Conservation (phyloP, 1,140 invertebrate genomes). For the Gerris buenoi region DNA sequence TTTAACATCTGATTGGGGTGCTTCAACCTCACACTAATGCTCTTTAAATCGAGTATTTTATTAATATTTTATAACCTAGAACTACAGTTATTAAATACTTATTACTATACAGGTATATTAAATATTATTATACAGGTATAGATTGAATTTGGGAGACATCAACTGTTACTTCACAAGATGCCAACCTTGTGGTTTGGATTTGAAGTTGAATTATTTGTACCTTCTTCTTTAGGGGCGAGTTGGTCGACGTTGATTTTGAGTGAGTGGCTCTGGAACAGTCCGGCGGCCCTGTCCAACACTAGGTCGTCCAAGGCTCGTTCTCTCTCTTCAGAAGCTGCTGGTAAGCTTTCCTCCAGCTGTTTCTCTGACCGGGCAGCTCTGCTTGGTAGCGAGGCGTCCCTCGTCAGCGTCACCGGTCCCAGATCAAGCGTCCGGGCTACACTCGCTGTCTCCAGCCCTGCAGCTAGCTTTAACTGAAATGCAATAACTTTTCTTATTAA, state of each 20-base stretch:
- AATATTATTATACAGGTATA: too few relatives aligned
- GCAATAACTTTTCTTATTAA: too few relatives aligned
- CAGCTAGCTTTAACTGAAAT: slow-evolving; percentile 57
- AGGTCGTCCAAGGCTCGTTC: slow-evolving; percentile 54
- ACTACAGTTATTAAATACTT: too few relatives aligned
- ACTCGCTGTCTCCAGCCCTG: slow-evolving; percentile 51
- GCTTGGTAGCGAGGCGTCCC: slow-evolving; percentile 32
- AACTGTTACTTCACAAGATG: not conserved
- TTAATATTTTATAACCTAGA: too few relatives aligned
- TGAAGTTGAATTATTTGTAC: slow-evolving; percentile 3
- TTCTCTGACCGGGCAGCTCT: slow-evolving; percentile 31
- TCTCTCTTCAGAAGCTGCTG: slow-evolving; percentile 48
- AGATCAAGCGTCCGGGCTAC: slow-evolving; percentile 46
- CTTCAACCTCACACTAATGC: too few relatives aligned
- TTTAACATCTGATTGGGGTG: too few relatives aligned
- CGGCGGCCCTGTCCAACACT: slow-evolving; percentile 53
- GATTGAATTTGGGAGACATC: too few relatives aligned
- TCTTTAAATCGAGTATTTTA: too few relatives aligned
- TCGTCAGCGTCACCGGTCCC: slow-evolving; percentile 51
- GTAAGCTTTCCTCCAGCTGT: slow-evolving; percentile 49
- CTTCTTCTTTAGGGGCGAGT: not conserved
- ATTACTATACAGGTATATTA: too few relatives aligned
- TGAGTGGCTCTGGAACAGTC: slow-evolving; percentile 57
- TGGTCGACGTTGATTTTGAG: slow-evolving; percentile 38
- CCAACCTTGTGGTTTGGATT: not conserved